Evolutionary conservation across 92 coral and sea anemone species (phyloP).

Genomic region (Porites evermanni): DNA sequence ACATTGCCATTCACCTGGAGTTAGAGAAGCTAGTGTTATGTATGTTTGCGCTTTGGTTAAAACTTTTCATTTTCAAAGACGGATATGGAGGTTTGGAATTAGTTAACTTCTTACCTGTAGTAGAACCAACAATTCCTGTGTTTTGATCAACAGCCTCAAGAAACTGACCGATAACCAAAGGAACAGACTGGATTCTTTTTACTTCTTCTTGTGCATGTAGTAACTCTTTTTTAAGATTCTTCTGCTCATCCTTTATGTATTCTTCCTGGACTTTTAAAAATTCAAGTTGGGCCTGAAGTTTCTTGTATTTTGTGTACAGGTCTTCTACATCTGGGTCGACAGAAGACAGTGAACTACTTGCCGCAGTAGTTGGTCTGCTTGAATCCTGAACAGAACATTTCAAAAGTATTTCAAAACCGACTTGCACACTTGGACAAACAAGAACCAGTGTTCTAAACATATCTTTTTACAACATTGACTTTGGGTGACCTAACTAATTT

Average conservation of each 20-base stretch:
- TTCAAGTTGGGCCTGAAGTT: slow-evolving; percentile 95
- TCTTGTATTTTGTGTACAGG: slow-evolving; percentile 92
- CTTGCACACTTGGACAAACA: too few relatives aligned
- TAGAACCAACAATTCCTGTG: slow-evolving; percentile 99
- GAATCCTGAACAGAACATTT: slow-evolving; percentile 17
- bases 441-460: too few relatives aligned
- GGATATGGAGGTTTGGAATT: too few relatives aligned
- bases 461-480: too few relatives aligned
- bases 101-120: slow-evolving; percentile 76
- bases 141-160: slow-evolving; percentile 98
- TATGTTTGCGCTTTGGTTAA: too few relatives aligned
- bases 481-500: too few relatives aligned
- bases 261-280: slow-evolving; percentile 98
- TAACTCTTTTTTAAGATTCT: slow-evolving; percentile 94
- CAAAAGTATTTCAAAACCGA: too few relatives aligned
- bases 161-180: slow-evolving; percentile 99
- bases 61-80: too few relatives aligned
- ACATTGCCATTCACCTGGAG: too few relatives aligned
- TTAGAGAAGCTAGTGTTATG: too few relatives aligned
- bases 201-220: slow-evolving; percentile 99
- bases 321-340: slow-evolving; percentile 90
- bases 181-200: slow-evolving; percentile 98
- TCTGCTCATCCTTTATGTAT: slow-evolving; percentile 99
- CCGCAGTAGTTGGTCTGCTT: slow-evolving; percentile 76
- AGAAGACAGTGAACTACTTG: slow-evolving; percentile 73